These are phyloP conservation scores for Phoronis australis DNA, from an alignment of 2,888 invertebrate genomes.

Conservation along the genomic window DNA sequence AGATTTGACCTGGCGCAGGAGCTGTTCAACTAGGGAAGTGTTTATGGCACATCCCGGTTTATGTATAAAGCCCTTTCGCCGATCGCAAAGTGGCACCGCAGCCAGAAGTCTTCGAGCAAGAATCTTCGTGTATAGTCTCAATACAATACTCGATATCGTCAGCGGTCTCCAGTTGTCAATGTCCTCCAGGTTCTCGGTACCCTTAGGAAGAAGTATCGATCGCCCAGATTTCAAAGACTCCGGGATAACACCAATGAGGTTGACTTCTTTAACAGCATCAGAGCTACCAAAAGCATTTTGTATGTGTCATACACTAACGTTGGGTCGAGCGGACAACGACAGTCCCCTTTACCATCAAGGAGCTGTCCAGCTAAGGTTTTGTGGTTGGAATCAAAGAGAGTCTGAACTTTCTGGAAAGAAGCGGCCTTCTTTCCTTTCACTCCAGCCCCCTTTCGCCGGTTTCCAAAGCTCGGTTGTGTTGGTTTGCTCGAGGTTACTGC, in stretches of 20 bases:
- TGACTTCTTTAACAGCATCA: too few relatives aligned
- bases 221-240: slow-evolving; percentile 1
- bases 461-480: too few relatives aligned
- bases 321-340: slow-evolving; percentile 9
- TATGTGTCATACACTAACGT: too few relatives aligned
- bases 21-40: background rate
- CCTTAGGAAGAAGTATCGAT: slow-evolving; percentile 10
- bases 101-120: too few relatives aligned
- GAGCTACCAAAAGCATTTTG: slow-evolving; percentile 5
- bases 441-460: background rate
- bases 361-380: slow-evolving; percentile 3
- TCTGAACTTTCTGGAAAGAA: background rate
- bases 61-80: background rate
- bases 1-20: background rate
- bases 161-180: slow-evolving; percentile 13
- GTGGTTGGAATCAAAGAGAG: slow-evolving; percentile 4
- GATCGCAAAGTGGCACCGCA: background rate
- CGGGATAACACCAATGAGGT: slow-evolving; percentile 3
- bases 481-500: too few relatives aligned
- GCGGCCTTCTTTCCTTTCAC: background rate
- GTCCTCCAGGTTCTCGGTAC: slow-evolving; percentile 3
- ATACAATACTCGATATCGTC: slow-evolving; percentile 8
- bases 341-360: slow-evolving; percentile 2
- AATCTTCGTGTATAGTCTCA: too few relatives aligned
- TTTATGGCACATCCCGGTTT: background rate